These are phyloP conservation scores for Adineta ricciae DNA, from an alignment of 2,888 invertebrate species.

Conservation along the genomic window DNA sequence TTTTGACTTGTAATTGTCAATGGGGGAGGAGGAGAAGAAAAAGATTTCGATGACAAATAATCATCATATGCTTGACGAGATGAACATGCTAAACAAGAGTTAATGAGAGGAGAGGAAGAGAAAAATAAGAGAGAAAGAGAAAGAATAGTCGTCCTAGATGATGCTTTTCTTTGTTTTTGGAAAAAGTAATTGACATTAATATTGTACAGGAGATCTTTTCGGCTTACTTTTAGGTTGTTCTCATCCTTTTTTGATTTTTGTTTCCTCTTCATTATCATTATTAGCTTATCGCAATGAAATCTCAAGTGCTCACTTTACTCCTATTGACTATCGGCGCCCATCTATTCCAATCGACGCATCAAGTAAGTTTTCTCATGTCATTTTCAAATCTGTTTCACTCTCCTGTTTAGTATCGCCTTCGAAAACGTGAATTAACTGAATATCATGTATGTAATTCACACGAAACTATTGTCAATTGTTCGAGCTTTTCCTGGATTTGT, in stretches of 20 bases:
- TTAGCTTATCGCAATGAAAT: neutral
- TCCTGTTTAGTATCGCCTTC: neutral
- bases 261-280: neutral
- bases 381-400: neutral
- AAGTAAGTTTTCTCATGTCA: neutral
- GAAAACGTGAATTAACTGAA: neutral
- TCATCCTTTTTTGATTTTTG: neutral
- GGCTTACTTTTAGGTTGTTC: neutral
- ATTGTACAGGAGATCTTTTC: neutral
- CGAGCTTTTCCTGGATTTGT: neutral
- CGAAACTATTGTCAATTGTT: neutral
- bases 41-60: neutral
- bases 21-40: neutral
- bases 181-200: neutral
- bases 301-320: neutral
- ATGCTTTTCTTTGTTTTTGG: neutral
- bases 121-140: neutral
- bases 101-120: neutral
- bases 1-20: neutral
- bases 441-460: neutral
- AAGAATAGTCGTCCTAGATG: no score
- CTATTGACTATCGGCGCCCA: neutral
- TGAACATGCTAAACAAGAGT: neutral
- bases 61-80: neutral
- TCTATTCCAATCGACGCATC: neutral